Evolutionary conservation across 2,888 invertebrate genomes (phyloP), one percentile per base, ranked within the genome.

Genomic region (Philonicus albiceps): DNA sequence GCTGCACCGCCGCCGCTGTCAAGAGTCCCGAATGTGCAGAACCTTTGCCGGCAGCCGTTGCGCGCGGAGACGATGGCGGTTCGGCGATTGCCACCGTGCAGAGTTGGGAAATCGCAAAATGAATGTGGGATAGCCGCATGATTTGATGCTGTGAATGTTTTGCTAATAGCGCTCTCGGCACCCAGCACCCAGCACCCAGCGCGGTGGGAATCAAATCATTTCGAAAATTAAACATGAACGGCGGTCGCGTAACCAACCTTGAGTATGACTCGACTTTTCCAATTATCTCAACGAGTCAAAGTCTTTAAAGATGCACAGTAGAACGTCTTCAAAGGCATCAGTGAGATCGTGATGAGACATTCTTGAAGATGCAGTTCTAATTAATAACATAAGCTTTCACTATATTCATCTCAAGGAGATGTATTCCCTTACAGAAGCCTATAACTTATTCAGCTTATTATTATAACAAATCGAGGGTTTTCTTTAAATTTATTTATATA

Each of bases 61-160:
- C 37, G 16, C 7, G 49, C 78, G 30, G 78, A 30, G 6, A 11
- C 3, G 8, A 11, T 2, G 11, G 37, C 37, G 37, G 37, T 37
- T 31, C 31, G 13, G 37, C 64, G 81, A 64, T 34, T 64, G 37
- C 37, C 27, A 43, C 22, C 78, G 78, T 31, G 30, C 49, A 27
- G 13, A 27, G 49, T 78, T 78, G 78, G 40, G 78, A 78, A 78
- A 78, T 78, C 78, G 49, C 19, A 31, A 19, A 53, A 8, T 30
- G 30, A 49, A 78, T 49, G 78, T 78, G 78, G 78, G 78, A 78
- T 78, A 78, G 49, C 40, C 40, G 78, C 78, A 78, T 78, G 78
- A 78, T 78, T 78, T 78, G 78, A 78, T 22, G 49, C 49, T 30
- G 43, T n/a, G 49, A 30, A 43, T 78, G 49, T 78, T 78, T 78